phyloP scores from a whole-genome alignment of 2,797 vertebrate genomes.

The Coccyzus lansbergi region DNA sequence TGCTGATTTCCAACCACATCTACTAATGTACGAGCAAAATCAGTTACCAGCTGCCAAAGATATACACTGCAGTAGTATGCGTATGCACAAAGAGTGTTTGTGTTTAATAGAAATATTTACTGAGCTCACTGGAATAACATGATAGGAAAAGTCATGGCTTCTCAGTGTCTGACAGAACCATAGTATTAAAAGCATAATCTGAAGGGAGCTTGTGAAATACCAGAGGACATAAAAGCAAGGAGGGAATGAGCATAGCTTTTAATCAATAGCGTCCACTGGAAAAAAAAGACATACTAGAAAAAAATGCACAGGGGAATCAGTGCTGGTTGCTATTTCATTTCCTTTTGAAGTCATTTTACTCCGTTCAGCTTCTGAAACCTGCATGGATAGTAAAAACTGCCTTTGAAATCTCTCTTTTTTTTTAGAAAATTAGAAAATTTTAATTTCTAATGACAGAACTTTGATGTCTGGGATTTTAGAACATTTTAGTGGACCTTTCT shows the following conservation, averaged over 20 bases:
- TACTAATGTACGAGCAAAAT: not conserved
- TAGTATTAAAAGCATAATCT: not conserved
- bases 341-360: constrained; percentile 50
- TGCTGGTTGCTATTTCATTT: constrained; percentile 23
- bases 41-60: not conserved
- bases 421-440: not conserved
- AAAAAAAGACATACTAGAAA: not conserved
- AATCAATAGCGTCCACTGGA: not conserved
- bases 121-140: not conserved
- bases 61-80: not conserved
- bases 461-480: not conserved
- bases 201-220: not conserved
- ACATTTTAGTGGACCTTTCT: not conserved
- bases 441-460: not conserved
- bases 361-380: not conserved
- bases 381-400: not conserved
- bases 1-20: not conserved
- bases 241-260: not conserved
- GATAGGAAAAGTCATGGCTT: not conserved
- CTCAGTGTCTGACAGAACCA: not conserved
- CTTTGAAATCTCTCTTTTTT: constrained; percentile 5
- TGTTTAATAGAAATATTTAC: not conserved
- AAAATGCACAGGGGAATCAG: not conserved
- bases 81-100: not conserved
- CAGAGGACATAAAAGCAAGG: not conserved